Conservation (phyloP, 2,888 invertebrate genomes). For the Tricholauxania praeusta region DNA sequence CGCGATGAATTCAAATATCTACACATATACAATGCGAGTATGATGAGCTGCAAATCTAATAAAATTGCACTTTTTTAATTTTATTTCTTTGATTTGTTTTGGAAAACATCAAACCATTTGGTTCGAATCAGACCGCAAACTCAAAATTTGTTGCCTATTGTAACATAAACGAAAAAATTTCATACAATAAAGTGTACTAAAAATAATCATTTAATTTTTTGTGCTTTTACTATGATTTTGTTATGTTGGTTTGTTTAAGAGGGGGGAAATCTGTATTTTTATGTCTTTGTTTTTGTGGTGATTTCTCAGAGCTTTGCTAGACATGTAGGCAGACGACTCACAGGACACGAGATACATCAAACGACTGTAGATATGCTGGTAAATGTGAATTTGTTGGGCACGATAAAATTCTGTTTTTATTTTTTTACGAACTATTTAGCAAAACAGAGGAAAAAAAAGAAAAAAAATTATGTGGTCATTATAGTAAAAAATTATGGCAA, state of each 20-base stretch:
- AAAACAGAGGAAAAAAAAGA: neutral
- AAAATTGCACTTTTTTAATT: too few relatives aligned
- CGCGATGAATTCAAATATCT: too few relatives aligned
- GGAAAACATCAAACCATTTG: too few relatives aligned
- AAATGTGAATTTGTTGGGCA: neutral
- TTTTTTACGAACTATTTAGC: neutral
- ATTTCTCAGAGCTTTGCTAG: neutral
- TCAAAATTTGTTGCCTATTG: too few relatives aligned
- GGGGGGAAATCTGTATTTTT: neutral
- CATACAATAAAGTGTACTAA: neutral
- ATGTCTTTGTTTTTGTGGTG: neutral
- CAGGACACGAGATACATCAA: neutral
- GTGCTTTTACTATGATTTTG: too few relatives aligned
- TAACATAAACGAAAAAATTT: neutral
- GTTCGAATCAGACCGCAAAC: too few relatives aligned
- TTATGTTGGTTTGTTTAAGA: neutral
- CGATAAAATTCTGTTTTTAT: neutral
- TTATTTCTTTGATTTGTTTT: too few relatives aligned
- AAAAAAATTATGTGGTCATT: too few relatives aligned
- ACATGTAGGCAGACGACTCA: constrained; percentile 21
- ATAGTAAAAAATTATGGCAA: too few relatives aligned
- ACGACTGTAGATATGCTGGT: neutral
- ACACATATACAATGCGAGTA: too few relatives aligned
- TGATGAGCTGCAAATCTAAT: too few relatives aligned
- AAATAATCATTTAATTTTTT: constrained; percentile 7